Conservation (phyloP, 2,113 vertebrate species). For the Cervus canadensis region DNA sequence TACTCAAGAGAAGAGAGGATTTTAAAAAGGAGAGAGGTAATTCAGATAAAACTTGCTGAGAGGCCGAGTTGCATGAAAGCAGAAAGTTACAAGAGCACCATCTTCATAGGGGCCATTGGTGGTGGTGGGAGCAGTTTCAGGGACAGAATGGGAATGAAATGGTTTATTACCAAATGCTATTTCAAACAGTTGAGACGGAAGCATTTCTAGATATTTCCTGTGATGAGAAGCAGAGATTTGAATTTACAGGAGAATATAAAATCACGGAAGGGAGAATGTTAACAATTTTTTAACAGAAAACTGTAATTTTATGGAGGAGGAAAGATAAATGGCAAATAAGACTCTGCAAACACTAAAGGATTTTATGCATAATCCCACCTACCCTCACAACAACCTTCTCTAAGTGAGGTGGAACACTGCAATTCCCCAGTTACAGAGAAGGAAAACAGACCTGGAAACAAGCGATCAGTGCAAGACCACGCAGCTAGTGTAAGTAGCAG, state of each 20-base stretch:
- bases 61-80: background rate
- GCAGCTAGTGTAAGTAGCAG: background rate
- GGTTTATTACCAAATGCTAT: background rate
- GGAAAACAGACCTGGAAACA: background rate
- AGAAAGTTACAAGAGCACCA: background rate
- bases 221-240: background rate
- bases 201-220: background rate
- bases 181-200: background rate
- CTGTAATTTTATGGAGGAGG: background rate
- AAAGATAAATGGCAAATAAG: background rate
- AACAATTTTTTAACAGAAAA: background rate
- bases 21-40: background rate
- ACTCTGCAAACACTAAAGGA: background rate
- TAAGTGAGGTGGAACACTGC: background rate
- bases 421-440: background rate
- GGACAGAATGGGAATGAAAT: background rate
- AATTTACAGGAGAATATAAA: background rate
- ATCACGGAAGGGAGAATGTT: background rate
- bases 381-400: background rate
- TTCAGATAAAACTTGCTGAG: background rate
- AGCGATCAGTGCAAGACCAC: background rate
- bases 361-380: background rate
- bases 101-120: background rate
- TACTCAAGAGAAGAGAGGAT: background rate
- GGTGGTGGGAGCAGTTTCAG: background rate